Conservation (phyloP, 2,797 vertebrate species). For the Tokudaia tokunoshimensis region DNA sequence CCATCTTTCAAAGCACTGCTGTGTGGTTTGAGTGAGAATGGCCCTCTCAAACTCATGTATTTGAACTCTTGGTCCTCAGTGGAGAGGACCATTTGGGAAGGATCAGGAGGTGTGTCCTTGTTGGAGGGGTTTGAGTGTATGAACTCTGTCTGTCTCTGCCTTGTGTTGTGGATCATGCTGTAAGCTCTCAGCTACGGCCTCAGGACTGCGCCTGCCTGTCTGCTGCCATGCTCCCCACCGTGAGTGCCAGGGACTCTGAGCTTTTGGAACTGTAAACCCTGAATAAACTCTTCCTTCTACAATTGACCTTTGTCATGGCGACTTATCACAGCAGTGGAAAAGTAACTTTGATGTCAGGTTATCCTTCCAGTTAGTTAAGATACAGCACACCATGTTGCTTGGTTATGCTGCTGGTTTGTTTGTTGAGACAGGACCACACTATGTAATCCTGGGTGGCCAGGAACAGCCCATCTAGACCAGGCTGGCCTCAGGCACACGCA, state of each 20-base stretch:
- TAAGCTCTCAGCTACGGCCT: background rate
- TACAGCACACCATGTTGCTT: background rate
- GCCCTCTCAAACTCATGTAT: no score
- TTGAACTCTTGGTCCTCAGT: background rate
- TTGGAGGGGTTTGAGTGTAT: background rate
- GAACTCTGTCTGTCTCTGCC: background rate
- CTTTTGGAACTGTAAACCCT: background rate
- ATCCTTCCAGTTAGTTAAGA: background rate
- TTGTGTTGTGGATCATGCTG: no score
- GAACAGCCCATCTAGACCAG: background rate
- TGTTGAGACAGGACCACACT: background rate
- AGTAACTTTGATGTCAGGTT: background rate
- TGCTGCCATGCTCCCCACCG: no score
- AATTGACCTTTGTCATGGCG: background rate
- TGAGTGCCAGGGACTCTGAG: background rate
- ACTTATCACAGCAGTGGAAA: background rate
- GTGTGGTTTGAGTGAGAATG: background rate
- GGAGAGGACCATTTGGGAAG: background rate
- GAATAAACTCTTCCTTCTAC: background rate
- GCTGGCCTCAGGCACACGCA: background rate
- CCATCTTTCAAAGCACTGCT: background rate
- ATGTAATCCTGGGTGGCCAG: background rate
- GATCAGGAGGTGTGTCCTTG: background rate
- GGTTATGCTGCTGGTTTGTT: background rate
- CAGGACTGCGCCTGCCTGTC: rapidly evolving